Evolutionary conservation across 2,888 invertebrate species (phyloP), one percentile per base, ranked within the genome.

Genomic region (Apodemia zela): DNA sequence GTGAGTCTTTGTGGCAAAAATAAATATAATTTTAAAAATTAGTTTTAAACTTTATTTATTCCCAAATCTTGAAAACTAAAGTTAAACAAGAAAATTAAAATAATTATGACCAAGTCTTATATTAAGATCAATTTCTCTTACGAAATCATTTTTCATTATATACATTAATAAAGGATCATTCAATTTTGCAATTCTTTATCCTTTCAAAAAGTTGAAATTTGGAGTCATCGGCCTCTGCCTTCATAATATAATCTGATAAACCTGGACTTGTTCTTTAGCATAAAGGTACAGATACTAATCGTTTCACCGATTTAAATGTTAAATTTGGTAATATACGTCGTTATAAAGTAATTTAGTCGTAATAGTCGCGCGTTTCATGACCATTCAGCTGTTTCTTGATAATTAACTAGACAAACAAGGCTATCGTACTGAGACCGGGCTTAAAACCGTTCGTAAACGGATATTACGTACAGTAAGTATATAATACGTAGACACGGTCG

Each of bases 401-500:
- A 60, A 60, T 60, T 54, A 63, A 59, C 59, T 59, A 66, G 62
- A 64, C 63, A 72, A 75, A 75, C 74, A 80, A 79, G 76, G 76
- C 76, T 75, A 75, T 62, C 58, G 58, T 58, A 17, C 59, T 62
- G 57, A 18, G 62, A 59, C 59, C 45, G 62, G 62, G 59, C 33
- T 63, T 59, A 47, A 59, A 63, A 59, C 47, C 49, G 59, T 63
- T 63, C 57, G 42, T 25, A 47, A 21, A 63, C 45, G 62, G 58
- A 59, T 59, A 59, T 58, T 58, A 62, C 61, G 25, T 61, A 51
- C 17, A 38, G 57, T 54, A 42, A 1, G 4, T 54, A 54, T 54
- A 45, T 25, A 42, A 42, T 38, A 15, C 18, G 74, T 78, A 85
- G 84, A 84, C 83, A 73, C 71, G 71, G 75, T 72, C 77, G 78